phyloP scores from a whole-genome alignment of 2,888 invertebrate genomes.

The Perizoma affinitatum region DNA sequence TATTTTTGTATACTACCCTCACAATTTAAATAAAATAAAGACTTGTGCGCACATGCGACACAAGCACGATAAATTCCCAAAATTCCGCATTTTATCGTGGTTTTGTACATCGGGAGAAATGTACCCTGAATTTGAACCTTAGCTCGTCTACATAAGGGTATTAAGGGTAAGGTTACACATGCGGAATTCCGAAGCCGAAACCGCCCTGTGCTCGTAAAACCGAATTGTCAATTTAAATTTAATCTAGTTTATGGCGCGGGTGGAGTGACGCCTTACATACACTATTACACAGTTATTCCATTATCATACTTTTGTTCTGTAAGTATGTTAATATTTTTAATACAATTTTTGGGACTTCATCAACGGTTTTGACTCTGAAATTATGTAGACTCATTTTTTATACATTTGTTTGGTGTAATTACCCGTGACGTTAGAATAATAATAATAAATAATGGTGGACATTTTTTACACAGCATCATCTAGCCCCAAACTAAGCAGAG shows the following conservation, averaged over 20 bases:
- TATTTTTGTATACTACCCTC: constrained; percentile 3
- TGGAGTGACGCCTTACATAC: constrained; percentile 59
- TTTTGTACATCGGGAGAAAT: constrained; percentile 18
- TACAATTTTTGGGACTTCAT: constrained; percentile 10
- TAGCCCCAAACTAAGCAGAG: no score
- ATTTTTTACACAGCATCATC: no score
- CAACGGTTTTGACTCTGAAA: no score
- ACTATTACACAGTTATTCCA: constrained; percentile 60
- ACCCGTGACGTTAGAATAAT: no score
- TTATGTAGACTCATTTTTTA: no score
- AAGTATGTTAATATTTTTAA: constrained; percentile 38
- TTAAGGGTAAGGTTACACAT: constrained; percentile 22
- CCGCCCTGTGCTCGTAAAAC: constrained; percentile 66
- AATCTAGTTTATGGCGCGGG: constrained; percentile 72
- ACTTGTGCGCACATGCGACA: constrained; percentile 40
- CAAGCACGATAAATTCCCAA: constrained; percentile 44
- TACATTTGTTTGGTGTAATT: no score
- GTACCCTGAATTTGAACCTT: constrained; percentile 22
- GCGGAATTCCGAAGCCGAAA: constrained; percentile 45
- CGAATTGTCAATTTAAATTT: constrained; percentile 80
- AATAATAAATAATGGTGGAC: no score
- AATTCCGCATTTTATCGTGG: constrained; percentile 46
- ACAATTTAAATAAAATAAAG: constrained; percentile 27
- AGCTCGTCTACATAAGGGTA: constrained; percentile 11
- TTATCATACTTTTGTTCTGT: constrained; percentile 53